Percentiles rank a stretch among this genome's conserved stretches.
phyloP scores from a whole-genome alignment of 2,797 vertebrate genomes.

The Typhlichthys eigenmanni region DNA sequence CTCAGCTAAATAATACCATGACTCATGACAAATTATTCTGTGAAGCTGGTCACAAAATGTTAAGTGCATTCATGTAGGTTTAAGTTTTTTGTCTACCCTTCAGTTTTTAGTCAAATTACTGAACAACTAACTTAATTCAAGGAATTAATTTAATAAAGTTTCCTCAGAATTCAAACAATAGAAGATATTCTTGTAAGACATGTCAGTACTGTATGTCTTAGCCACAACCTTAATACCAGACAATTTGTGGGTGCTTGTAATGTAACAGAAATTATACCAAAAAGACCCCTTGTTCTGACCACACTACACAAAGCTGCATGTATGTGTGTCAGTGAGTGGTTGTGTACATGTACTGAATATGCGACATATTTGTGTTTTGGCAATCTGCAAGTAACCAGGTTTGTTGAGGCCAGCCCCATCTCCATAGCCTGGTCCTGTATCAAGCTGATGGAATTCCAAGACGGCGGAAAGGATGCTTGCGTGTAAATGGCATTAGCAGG shows the following conservation, averaged over 20 bases:
- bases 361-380: not conserved
- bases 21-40: constrained; percentile 23
- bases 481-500: constrained; percentile 16
- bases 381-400: not conserved
- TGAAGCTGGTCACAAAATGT: not conserved
- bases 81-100: not conserved
- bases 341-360: not conserved
- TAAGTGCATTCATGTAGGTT: not conserved
- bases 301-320: not conserved
- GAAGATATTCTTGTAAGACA: too few relatives aligned
- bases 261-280: not conserved
- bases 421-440: not conserved
- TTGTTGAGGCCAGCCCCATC: not conserved
- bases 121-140: too few relatives aligned
- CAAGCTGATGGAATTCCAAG: constrained; percentile 22
- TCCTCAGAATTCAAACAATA: too few relatives aligned
- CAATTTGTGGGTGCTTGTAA: not conserved
- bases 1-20: constrained; percentile 5
- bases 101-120: constrained; percentile 1
- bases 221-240: too few relatives aligned
- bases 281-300: not conserved
- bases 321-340: not conserved
- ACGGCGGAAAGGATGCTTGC: constrained; percentile 22
- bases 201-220: too few relatives aligned
- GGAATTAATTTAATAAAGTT: too few relatives aligned